Conservation (phyloP, 2,797 vertebrate species). For the Hemibagrus guttatus region DNA sequence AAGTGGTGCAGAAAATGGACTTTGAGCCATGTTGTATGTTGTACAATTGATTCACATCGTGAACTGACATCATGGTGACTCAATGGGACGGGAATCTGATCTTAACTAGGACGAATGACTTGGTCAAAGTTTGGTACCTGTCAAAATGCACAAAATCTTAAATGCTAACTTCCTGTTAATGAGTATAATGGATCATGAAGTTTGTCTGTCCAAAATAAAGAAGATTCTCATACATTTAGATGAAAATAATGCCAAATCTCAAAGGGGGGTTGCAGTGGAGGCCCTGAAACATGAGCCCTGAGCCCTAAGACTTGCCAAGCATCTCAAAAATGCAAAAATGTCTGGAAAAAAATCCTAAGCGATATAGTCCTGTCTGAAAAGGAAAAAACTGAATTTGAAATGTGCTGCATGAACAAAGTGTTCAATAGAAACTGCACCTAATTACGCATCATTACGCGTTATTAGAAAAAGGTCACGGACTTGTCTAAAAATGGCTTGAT, state of each 20-base stretch:
- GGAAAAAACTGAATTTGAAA: background rate
- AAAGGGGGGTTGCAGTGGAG: background rate
- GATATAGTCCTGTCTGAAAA: background rate
- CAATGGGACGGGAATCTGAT: background rate
- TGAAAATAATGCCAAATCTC: background rate
- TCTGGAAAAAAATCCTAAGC: background rate
- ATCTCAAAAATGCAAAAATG: background rate
- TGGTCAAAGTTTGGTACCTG: background rate
- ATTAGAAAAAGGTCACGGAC: background rate
- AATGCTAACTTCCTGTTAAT: background rate
- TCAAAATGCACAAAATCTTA: background rate
- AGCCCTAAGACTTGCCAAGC: background rate
- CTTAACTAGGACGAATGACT: background rate
- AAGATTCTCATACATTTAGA: background rate
- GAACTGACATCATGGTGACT: background rate
- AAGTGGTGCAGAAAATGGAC: background rate
- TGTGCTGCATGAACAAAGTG: background rate
- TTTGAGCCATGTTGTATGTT: background rate
- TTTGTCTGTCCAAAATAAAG: background rate
- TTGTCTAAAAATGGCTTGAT: background rate
- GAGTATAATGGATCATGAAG: background rate
- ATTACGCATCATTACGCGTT: background rate
- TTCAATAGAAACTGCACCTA: background rate
- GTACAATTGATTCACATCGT: background rate
- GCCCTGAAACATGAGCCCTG: background rate